Evolutionary conservation across 2,888 invertebrate species (phyloP).

Genomic region (Chironomus riparius): DNA sequence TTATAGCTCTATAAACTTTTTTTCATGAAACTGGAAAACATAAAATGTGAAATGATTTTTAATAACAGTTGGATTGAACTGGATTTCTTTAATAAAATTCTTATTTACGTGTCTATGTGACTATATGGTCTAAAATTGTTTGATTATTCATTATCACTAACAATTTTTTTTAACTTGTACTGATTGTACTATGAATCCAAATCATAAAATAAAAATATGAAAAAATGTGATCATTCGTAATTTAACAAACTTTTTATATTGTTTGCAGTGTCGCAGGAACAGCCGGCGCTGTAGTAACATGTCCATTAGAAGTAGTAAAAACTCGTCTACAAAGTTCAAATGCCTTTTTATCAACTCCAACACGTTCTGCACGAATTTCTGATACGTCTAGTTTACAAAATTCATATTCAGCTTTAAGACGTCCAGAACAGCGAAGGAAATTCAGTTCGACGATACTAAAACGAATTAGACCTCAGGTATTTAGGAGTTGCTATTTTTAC

Average conservation of each 20-base stretch:
- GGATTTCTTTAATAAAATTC: neutral
- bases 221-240: no score
- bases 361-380: constrained; percentile 27
- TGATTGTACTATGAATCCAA: no score
- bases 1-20: no score
- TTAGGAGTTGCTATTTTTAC: no score
- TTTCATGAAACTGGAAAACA: no score
- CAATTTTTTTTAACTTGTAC: no score
- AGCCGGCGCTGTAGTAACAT: constrained; percentile 91
- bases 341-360: constrained; percentile 47
- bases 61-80: no score
- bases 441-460: constrained; percentile 56
- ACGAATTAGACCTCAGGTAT: constrained; percentile 62
- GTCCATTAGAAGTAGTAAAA: constrained; percentile 96
- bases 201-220: no score
- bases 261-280: constrained; percentile 84
- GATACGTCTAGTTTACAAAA: constrained; percentile 30
- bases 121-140: neutral
- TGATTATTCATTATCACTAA: neutral
- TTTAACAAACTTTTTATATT: no score
- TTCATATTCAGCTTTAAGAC: constrained; percentile 42
- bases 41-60: no score
- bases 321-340: constrained; percentile 92
- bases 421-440: constrained; percentile 57
- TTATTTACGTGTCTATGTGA: neutral